Evolutionary conservation across 2,113 vertebrate genomes (phyloP).

Genomic region (Phoxinus phoxinus): DNA sequence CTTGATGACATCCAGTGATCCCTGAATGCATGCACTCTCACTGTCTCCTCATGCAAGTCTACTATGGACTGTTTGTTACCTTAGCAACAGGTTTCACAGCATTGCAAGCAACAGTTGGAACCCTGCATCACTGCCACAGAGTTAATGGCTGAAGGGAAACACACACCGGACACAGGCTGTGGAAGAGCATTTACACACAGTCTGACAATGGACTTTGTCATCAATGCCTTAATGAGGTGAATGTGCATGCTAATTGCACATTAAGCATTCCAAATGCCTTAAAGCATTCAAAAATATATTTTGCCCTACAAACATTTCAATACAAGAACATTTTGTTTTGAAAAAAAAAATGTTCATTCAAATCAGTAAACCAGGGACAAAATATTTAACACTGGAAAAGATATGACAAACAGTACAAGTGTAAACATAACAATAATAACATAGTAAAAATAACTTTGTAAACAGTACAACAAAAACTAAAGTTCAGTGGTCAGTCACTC

Average conservation of each 20-base stretch:
- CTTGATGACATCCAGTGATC: constrained; percentile 62
- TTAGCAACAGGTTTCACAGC: constrained; percentile 64
- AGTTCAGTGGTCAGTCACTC: too few species aligned
- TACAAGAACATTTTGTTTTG: too few species aligned
- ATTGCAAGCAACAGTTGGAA: constrained; percentile 52
- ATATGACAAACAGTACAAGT: too few species aligned
- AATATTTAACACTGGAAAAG: too few species aligned
- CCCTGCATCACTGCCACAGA: constrained; percentile 20
- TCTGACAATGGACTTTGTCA: not conserved
- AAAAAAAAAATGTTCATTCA: too few species aligned
- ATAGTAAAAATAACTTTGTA: too few species aligned
- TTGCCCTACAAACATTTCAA: too few species aligned
- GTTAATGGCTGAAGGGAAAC: constrained; percentile 38
- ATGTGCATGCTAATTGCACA: not conserved
- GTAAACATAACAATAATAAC: too few species aligned
- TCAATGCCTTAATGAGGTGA: not conserved
- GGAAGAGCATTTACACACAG: constrained; percentile 43
- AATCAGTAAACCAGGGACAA: too few species aligned
- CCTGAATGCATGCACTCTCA: constrained; percentile 13
- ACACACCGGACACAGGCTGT: constrained; percentile 27
- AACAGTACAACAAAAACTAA: too few species aligned
- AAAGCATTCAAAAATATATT: too few species aligned
- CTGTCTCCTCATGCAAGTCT: constrained; percentile 1
- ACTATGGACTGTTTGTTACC: constrained; percentile 69
- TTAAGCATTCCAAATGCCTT: too few species aligned